phyloP scores from a whole-genome alignment of 2,888 invertebrate species.

The Dugesia japonica region DNA sequence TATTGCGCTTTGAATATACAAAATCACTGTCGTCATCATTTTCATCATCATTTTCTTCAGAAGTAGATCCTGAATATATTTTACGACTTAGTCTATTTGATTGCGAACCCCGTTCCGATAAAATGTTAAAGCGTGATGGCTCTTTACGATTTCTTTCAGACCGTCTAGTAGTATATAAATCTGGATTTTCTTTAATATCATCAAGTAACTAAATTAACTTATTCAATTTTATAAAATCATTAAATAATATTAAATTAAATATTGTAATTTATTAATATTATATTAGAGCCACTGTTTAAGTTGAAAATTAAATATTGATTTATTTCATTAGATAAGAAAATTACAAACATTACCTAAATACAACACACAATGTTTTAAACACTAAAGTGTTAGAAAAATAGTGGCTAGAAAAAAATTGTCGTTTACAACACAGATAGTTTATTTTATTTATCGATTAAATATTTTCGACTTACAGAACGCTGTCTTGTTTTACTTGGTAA shows the following conservation, averaged over 20 bases:
- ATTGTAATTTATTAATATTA: not conserved
- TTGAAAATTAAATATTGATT: not conserved
- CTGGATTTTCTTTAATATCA: constrained; percentile 29
- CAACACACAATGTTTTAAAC: too few relatives aligned
- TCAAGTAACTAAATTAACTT: constrained; percentile 24
- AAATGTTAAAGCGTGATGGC: constrained; percentile 20
- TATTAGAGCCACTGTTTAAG: not conserved
- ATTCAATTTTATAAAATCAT: not conserved
- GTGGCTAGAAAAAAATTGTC: not conserved
- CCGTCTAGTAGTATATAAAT: constrained; percentile 26
- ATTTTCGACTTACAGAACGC: not conserved
- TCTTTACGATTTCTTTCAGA: constrained; percentile 40
- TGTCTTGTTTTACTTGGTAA: not conserved
- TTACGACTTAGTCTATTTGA: not conserved
- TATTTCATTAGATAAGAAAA: not conserved
- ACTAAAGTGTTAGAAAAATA: not conserved
- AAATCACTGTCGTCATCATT: not conserved
- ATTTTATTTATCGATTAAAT: not conserved
- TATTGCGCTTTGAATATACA: not conserved
- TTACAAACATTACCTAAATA: not conserved
- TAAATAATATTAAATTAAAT: not conserved
- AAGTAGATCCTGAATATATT: not conserved
- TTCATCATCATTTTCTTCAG: not conserved
- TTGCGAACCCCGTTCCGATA: not conserved
- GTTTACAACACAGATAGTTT: not conserved